A percentile compares a stretch with the other conserved stretches of the same genome.
Conservation (phyloP, 1,140 invertebrate genomes). For the Drosophila nasuta region DNA sequence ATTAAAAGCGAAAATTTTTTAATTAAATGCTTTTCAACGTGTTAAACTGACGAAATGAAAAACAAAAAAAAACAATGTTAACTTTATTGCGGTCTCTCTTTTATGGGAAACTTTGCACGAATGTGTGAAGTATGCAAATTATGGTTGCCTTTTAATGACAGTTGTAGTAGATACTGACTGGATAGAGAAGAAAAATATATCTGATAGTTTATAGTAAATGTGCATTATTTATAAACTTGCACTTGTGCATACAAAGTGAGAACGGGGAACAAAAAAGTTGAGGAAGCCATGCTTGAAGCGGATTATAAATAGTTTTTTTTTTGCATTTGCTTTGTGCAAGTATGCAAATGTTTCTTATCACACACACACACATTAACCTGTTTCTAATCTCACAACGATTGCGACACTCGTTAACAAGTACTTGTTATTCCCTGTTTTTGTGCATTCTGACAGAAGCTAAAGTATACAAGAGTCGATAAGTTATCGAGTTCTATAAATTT, state of each 20-base stretch:
- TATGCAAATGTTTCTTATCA: neutral
- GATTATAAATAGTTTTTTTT: neutral
- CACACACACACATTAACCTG: neutral
- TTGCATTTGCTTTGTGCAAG: no score
- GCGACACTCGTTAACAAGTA: no score
- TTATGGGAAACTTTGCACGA: neutral
- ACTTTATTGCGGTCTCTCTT: neutral
- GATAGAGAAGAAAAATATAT: neutral
- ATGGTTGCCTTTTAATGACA: constrained; percentile 5
- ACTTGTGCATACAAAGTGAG: neutral
- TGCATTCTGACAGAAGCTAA: no score
- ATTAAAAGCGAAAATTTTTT: constrained; percentile 58
- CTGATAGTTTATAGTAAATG: constrained; percentile 12
- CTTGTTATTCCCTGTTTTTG: no score
- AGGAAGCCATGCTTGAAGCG: neutral
- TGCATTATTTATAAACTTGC: constrained; percentile 40
- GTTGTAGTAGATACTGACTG: neutral
- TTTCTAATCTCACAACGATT: neutral
- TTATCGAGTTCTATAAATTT: no score
- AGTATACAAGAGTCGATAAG: no score
- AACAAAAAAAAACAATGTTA: neutral
- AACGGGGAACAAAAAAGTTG: neutral
- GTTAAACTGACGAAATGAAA: neutral
- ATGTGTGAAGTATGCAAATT: constrained; percentile 13
- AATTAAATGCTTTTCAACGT: constrained; percentile 48